Base-by-base conservation (phyloP, 2,113 vertebrate species). In the Rhegmatorhina hoffmannsi region DNA sequence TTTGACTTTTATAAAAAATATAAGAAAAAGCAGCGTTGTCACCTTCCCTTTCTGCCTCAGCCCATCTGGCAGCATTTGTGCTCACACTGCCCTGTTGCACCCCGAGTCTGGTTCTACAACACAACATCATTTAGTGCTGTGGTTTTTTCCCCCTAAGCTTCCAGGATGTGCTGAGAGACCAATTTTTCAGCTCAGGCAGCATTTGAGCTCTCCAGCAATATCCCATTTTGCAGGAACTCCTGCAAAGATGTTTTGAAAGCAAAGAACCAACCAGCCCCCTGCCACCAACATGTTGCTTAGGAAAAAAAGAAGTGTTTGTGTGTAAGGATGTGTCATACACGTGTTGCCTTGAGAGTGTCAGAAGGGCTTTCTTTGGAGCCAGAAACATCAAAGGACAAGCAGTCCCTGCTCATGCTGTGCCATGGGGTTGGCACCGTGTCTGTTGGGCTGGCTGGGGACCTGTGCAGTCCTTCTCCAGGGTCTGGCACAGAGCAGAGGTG, bases 341-440 rank as follows among this genome's bases (percentile, higher is more conserved):
- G 1, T 81, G 4, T 72, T 95, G 92, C 92, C 89, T 72, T 67
- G 38, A 72, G 76, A 56, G 83, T 74, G 59, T 69, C 26, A 4
- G 31, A 92, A 86, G 73, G 83, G 76, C 90, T 87, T 77, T 50
- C 86, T 93, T 77, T 92, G 73, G 93, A 92, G 90, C 13, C 49
- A 53, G 52, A 7, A 3, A 24, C 76, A 74, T 90, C 59, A 95
- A 95, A 93, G 60, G 76, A 75, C 40, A 49, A 40, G 26, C 76
- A 31, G 82, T 26, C 47, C 17, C 43, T 53, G 66, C 3, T 5
- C 3, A 0, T 5, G 43, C 87, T 86, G 82, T 28, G 43, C 40
- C 7, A 72, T 40, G 79, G 79, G 59, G 52, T 43, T 70, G 72
- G 56, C 3, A 0, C 3, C 14, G 2, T 0, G 8, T 52, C 69